phyloP scores from a whole-genome alignment of 2,113 vertebrate species.

The Peromyscus polionotus region DNA sequence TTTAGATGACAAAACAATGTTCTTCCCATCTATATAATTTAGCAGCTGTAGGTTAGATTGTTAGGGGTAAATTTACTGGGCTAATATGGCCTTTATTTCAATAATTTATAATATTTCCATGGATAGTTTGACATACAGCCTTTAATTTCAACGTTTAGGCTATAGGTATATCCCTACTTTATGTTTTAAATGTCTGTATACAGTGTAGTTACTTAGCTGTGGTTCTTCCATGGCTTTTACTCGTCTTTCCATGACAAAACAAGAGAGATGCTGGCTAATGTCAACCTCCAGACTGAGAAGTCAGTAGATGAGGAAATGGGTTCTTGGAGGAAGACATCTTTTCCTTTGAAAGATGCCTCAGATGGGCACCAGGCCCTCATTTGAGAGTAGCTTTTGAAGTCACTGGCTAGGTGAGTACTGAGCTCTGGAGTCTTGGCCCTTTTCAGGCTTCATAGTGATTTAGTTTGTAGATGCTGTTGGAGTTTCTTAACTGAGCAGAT shows the following conservation, averaged over 20 bases:
- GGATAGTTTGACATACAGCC: conserved; percentile 26
- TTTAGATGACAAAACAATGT: conserved; percentile 55
- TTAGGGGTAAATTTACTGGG: conserved; percentile 46
- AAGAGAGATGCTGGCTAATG: conserved; percentile 38
- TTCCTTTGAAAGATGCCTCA: conserved; percentile 25
- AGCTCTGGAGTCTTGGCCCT: conserved; percentile 12
- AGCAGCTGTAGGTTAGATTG: conserved; percentile 31
- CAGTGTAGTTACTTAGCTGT: conserved; percentile 16
- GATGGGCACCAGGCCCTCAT: background rate
- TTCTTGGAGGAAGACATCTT: conserved; percentile 37
- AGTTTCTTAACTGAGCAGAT: background rate
- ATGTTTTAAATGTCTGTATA: conserved; percentile 24
- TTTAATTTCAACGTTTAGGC: conserved; percentile 60
- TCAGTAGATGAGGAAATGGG: conserved; percentile 32
- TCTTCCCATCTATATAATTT: conserved; percentile 9
- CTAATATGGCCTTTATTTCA: conserved; percentile 37
- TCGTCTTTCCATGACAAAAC: conserved; percentile 23
- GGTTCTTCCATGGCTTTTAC: background rate
- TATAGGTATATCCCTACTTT: background rate
- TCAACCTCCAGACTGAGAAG: background rate
- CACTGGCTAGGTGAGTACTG: background rate
- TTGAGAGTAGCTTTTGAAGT: background rate
- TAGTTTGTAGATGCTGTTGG: background rate
- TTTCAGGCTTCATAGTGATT: background rate
- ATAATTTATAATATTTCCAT: background rate